These are phyloP conservation scores for Hirudinaria manillensis DNA, from an alignment of 2,888 invertebrate genomes.

Conservation along the genomic window DNA sequence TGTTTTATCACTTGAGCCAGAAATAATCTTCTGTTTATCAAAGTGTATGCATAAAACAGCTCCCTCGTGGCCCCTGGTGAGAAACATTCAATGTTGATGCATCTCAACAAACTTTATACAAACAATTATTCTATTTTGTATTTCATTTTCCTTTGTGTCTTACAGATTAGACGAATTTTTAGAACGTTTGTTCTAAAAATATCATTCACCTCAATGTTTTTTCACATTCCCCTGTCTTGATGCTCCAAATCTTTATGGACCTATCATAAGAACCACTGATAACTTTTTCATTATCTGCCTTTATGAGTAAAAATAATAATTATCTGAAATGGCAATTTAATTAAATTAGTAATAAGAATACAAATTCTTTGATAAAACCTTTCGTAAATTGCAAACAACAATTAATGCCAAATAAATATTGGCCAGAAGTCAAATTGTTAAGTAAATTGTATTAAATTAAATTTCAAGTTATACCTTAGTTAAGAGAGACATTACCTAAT, in stretches of 20 bases:
- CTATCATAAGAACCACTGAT: slow-evolving; percentile 58
- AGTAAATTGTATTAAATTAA: too few relatives aligned
- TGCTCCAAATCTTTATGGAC: slow-evolving; percentile 57
- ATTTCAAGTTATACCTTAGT: too few relatives aligned
- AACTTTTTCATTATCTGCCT: slow-evolving; percentile 54
- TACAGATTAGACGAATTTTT: neutral
- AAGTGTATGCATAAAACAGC: slow-evolving; percentile 56
- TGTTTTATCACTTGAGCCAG: slow-evolving; percentile 57
- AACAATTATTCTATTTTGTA: too few relatives aligned
- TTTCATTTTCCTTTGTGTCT: too few relatives aligned
- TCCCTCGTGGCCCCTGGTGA: slow-evolving; percentile 55
- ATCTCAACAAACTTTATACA: slow-evolving; percentile 11
- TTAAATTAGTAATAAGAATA: neutral
- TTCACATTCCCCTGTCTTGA: slow-evolving; percentile 54
- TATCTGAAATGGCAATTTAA: neutral
- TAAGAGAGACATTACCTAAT: too few relatives aligned
- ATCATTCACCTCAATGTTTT: slow-evolving; percentile 49
- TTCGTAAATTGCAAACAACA: neutral
- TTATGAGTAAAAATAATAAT: slow-evolving; percentile 24
- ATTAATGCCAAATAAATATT: neutral
- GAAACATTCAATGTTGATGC: slow-evolving; percentile 4
- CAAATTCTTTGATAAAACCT: neutral
- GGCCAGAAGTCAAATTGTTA: neutral
- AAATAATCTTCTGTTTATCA: slow-evolving; percentile 54
- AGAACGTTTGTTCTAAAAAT: neutral